phyloP scores from a whole-genome alignment of 2,888 invertebrate genomes.

The Drosophila merina region DNA sequence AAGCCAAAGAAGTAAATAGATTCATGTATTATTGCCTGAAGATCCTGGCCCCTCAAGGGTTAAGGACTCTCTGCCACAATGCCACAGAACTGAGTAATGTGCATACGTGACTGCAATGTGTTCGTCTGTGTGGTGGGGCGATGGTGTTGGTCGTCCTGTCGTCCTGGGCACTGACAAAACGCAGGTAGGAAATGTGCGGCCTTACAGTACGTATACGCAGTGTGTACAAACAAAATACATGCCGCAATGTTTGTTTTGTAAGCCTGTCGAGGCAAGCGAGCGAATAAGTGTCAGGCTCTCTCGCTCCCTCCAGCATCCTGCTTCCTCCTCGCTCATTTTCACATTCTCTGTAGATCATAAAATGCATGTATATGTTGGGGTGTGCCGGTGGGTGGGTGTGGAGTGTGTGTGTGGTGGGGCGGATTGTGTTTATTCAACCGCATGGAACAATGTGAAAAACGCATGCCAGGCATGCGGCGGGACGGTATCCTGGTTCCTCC shows the following conservation, averaged over 20 bases:
- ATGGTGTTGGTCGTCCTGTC: slow-evolving; percentile 9
- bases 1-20: neutral
- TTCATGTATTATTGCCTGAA: too few species aligned
- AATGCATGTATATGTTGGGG: slow-evolving; percentile 36
- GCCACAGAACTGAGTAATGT: slow-evolving; percentile 54
- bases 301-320: neutral
- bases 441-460: slow-evolving; percentile 75
- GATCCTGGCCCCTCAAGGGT: slow-evolving; percentile 48
- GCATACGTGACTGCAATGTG: slow-evolving; percentile 46
- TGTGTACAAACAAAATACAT: slow-evolving; percentile 74
- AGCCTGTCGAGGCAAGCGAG: slow-evolving; percentile 72
- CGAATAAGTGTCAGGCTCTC: slow-evolving; percentile 63
- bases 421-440: slow-evolving; percentile 75
- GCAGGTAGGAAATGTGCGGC: slow-evolving; percentile 67
- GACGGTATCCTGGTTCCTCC: slow-evolving; percentile 19
- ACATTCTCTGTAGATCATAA: slow-evolving; percentile 39
- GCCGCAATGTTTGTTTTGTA: slow-evolving; percentile 76
- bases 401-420: slow-evolving; percentile 23
- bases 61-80: slow-evolving; percentile 59
- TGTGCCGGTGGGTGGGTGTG: neutral
- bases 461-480: slow-evolving; percentile 63
- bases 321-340: neutral
- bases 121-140: slow-evolving; percentile 6
- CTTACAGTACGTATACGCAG: slow-evolving; percentile 73
- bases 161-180: slow-evolving; percentile 34